phyloP scores from a whole-genome alignment of 1,140 invertebrate genomes.

The Nebria ingens region DNA sequence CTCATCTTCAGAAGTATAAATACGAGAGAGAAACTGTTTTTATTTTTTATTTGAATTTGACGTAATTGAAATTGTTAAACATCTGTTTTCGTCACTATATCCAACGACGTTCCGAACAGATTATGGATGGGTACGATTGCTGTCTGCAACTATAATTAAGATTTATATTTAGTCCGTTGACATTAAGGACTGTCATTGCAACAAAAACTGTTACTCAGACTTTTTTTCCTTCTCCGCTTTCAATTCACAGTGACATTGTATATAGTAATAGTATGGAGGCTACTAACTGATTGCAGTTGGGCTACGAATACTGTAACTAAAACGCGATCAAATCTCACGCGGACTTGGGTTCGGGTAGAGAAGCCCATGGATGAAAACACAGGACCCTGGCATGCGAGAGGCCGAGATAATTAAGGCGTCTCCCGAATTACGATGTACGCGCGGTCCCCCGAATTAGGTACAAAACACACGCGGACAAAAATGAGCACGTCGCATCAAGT shows the following conservation, averaged over 20 bases:
- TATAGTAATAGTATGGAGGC: too few relatives aligned
- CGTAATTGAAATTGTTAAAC: too few relatives aligned
- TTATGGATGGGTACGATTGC: too few relatives aligned
- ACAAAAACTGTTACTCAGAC: neutral
- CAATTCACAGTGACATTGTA: too few relatives aligned
- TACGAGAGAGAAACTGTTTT: too few relatives aligned
- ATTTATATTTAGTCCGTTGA: too few relatives aligned
- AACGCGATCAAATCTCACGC: conserved; percentile 6
- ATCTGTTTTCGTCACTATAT: too few relatives aligned
- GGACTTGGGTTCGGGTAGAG: neutral
- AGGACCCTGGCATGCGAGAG: neutral
- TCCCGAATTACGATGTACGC: neutral
- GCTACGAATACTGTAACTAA: neutral
- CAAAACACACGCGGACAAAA: neutral
- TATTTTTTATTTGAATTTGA: too few relatives aligned
- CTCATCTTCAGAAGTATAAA: too few relatives aligned
- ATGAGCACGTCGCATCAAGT: neutral
- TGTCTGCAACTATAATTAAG: too few relatives aligned
- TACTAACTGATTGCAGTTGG: neutral
- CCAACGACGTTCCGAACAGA: too few relatives aligned
- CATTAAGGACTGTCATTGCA: too few relatives aligned
- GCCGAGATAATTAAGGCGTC: conserved; percentile 5
- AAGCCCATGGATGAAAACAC: neutral
- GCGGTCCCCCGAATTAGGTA: conserved; percentile 2
- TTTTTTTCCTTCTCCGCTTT: neutral